Base-by-base conservation (phyloP, 2,888 invertebrate genomes). In the Seira sanloemensis region DNA sequence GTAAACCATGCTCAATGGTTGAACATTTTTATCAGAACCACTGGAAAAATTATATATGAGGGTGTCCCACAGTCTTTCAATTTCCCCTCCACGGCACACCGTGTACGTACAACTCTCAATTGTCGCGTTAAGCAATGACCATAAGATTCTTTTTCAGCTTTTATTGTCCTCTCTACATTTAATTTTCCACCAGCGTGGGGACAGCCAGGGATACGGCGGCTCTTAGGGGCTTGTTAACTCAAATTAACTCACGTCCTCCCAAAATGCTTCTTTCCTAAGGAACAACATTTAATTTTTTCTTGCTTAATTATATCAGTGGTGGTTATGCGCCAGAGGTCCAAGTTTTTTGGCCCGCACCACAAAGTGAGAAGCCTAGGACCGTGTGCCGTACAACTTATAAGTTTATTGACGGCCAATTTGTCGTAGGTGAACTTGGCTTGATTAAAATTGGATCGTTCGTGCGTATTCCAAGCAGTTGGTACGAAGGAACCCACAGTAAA, bases 161-260 rank as follows among this genome's bases (percentile, higher is more conserved):
- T 1, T 2, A 2, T 5, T 4, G 24, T 66, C 2, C 65, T 66
- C 12, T 21, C 68, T 69, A 18, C 24, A 46, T 66, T 23, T 24
- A 23, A 66, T 46, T 37, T 25, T 21, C 9, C 23, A 19, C 67
- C 1, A 7, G 25, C 46, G 67, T 12, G 46, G 16, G 18, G 25
- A 65, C 16, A 24, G 26, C 19, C 16, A 26, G 26, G 19, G 21
- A 62, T 4, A 66, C 54, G 12, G 68, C 54, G 66, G 65, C 21
- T 4, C n/a, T n/a, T n/a, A n/a, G n/a, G n/a, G 18, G 65, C 67
- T 16, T 74, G 68, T 37, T 68, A 37, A 25, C 24, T 50, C n/a
- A 25, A 81, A 81, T 81, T 75, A 81, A 81, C 62, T 75, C 65
- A 65, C 75, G 69, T 75, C 58, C 16, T 58, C 46, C 16, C 54